Evolutionary conservation across 2,113 vertebrate genomes (phyloP).

Genomic region (Notothenia rossii): DNA sequence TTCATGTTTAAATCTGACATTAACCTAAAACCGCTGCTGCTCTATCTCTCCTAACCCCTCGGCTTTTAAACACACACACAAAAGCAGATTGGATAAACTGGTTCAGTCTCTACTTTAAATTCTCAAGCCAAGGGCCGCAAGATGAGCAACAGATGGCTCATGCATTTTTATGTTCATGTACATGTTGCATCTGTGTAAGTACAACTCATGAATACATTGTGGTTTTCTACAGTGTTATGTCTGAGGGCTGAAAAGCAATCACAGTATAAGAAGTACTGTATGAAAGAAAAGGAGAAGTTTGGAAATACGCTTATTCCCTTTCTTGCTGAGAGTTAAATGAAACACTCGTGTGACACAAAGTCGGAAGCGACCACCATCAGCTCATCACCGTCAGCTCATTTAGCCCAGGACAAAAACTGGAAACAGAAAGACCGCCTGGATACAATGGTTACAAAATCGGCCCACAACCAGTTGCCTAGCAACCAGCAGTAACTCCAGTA

Average conservation of each 20-base stretch:
- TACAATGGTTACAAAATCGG: not conserved
- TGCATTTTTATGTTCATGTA: constrained; percentile 24
- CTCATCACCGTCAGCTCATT: not conserved
- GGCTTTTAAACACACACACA: constrained; percentile 7
- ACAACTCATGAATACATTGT: constrained; percentile 18
- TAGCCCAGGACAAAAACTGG: not conserved
- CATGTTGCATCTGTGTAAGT: constrained; percentile 6
- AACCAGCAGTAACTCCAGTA: not conserved
- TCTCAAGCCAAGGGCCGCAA: constrained; percentile 28
- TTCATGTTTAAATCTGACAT: constrained; percentile 46
- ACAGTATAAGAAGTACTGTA: not conserved
- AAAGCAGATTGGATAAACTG: not conserved
- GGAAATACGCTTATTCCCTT: not conserved
- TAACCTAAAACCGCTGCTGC: constrained; percentile 17
- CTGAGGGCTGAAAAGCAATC: not conserved
- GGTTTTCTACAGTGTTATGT: not conserved
- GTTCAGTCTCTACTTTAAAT: constrained; percentile 34
- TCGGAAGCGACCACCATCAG: not conserved
- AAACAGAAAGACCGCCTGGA: not conserved
- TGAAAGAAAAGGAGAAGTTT: not conserved
- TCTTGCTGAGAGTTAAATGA: not conserved
- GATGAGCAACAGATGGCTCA: constrained; percentile 24
- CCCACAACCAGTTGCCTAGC: not conserved
- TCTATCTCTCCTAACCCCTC: constrained; percentile 1
- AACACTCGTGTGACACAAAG: not conserved